A percentile compares a stretch with the other conserved stretches of the same genome.
Conservation (phyloP, 2,113 vertebrate species). For the Salminus brasiliensis region DNA sequence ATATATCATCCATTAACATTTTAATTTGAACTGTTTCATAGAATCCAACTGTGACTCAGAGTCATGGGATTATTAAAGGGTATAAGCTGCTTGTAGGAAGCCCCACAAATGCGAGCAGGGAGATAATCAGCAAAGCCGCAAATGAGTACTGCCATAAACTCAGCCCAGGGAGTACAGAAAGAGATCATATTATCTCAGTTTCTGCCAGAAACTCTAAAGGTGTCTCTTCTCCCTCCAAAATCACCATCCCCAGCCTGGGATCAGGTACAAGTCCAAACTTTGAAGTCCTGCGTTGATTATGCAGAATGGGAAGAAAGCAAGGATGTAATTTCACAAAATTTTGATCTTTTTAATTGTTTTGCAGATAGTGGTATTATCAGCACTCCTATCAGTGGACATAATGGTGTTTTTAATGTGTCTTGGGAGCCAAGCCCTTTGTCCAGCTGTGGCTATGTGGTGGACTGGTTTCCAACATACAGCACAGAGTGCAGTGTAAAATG, state of each 20-base stretch:
- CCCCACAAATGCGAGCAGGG: neutral
- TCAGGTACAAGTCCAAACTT: conserved; percentile 53
- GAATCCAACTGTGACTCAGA: conserved; percentile 55
- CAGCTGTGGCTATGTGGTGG: conserved; percentile 72
- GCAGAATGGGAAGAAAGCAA: neutral
- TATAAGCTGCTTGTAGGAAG: conserved; percentile 61
- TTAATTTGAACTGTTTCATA: conserved; percentile 34
- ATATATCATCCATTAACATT: neutral
- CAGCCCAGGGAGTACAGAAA: neutral
- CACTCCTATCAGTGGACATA: conserved; percentile 18
- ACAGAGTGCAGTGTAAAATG: conserved; percentile 51
- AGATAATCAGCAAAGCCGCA: neutral
- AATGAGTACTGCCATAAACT: neutral
- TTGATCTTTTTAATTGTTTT: neutral
- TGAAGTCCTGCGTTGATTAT: neutral
- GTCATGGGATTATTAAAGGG: conserved; percentile 61
- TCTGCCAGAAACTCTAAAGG: conserved; percentile 61
- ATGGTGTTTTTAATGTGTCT: conserved; percentile 58
- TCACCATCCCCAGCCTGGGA: conserved; percentile 45
- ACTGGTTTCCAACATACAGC: conserved; percentile 62
- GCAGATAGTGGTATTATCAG: neutral
- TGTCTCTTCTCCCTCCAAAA: conserved; percentile 59
- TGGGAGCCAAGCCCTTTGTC: conserved; percentile 56
- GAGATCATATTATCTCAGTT: conserved; percentile 46
- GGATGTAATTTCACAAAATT: neutral